Base-by-base conservation (phyloP, 2,113 vertebrate species). In the Stigmatopora nigra region DNA sequence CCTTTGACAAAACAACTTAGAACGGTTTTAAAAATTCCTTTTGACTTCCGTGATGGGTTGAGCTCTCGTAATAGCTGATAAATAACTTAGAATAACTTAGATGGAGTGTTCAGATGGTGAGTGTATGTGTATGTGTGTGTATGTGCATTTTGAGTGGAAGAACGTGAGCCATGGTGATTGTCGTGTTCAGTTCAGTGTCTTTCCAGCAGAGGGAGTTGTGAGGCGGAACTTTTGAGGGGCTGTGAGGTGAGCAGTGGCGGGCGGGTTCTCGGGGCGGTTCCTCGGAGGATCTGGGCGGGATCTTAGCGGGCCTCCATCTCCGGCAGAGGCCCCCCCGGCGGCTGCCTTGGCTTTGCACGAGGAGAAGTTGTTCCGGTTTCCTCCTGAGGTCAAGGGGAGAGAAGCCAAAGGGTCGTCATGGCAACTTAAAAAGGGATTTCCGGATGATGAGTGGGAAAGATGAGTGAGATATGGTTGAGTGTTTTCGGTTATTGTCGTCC, bases 221-320 rank as follows among this genome's bases (percentile, higher is more conserved):
- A 62, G 77, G 71, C 71, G 48, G 66, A 19, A 58, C 61, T 76
- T 67, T 53, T 49, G 49, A 56, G 60, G 63, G 55, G 69, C 71
- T 59, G 72, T 63, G 46, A 25, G 73, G 71, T 78, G 78, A 73
- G 35, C 2, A 14, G 22, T 60, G 22, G 44, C 20, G 31, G 57
- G 63, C 19, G 9, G 11, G 38, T 69, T 47, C 35, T 60, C 49
- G 44, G 5, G 46, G 12, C 38, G n/a, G 20, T 38, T 83, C 82
- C 86, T 82, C 82, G 84, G 86, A 89, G 84, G 83, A 88, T 85
- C 83, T 85, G 82, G 69, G 67, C 83, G 80, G 82, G 78, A 84
- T 84, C 94, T 61, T 93, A 98, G 88, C 95, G 98, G 92, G 97
- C 95, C 93, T 98, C 95, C 97, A 96, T 98, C 92, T 98, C 95